Conservation (phyloP, 2,888 invertebrate species). For the Drosophila anomalata region DNA sequence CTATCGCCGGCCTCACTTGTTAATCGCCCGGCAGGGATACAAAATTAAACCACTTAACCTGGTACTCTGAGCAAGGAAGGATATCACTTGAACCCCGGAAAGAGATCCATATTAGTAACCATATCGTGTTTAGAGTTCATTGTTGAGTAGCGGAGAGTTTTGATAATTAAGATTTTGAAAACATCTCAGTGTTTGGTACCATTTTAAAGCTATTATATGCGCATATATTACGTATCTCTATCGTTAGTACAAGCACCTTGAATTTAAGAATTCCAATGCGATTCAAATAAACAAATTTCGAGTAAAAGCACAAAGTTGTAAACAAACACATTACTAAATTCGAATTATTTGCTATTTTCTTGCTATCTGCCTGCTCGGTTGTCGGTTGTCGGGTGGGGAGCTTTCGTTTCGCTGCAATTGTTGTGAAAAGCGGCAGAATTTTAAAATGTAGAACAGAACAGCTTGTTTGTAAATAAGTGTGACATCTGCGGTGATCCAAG, state of each 20-base stretch:
- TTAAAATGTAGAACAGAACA: slow-evolving; percentile 20
- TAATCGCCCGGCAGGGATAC: neutral
- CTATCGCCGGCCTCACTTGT: neutral
- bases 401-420: slow-evolving; percentile 22
- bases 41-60: neutral
- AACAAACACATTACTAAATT: slow-evolving; percentile 33
- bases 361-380: neutral
- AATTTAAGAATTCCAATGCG: slow-evolving; percentile 30
- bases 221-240: slow-evolving; percentile 24
- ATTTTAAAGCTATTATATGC: slow-evolving; percentile 21
- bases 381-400: slow-evolving; percentile 2
- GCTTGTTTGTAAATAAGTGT: slow-evolving; percentile 35
- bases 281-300: slow-evolving; percentile 32
- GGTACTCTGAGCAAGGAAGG: neutral
- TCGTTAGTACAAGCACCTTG: slow-evolving; percentile 9
- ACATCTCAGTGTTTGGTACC: slow-evolving; percentile 11
- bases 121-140: neutral
- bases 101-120: slow-evolving; percentile 2
- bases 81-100: neutral
- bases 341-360: slow-evolving; percentile 10
- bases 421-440: slow-evolving; percentile 10
- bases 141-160: neutral
- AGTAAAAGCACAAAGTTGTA: slow-evolving; percentile 38
- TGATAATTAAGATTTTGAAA: no score
- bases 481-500: slow-evolving; percentile 18